Conservation (phyloP, 2,888 invertebrate genomes). For the Ormyrus thymus region DNA sequence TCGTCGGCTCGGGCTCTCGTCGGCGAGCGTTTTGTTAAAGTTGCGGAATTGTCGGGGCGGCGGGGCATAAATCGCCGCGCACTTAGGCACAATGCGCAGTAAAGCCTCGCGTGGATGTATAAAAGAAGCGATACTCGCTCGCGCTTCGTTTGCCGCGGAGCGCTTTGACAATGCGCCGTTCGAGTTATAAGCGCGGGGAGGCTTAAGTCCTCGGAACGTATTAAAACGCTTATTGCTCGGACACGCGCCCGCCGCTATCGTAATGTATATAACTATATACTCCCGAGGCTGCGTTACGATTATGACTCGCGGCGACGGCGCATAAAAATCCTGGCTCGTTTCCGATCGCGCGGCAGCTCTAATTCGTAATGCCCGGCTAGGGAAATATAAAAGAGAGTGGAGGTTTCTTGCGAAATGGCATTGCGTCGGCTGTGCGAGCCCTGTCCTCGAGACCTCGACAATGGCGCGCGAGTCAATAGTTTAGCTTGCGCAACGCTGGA, state of each 20-base stretch:
- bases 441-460: no score
- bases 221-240: constrained; percentile 59
- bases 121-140: not conserved
- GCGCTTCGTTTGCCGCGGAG: constrained; percentile 27
- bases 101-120: not conserved
- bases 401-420: no score
- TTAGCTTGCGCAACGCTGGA: no score
- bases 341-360: constrained; percentile 31
- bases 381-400: not conserved
- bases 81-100: constrained; percentile 21
- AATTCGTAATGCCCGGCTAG: no score
- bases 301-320: constrained; percentile 34
- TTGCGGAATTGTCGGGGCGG: constrained; percentile 22
- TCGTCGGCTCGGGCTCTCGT: not conserved
- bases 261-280: not conserved
- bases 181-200: constrained; percentile 21
- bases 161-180: constrained; percentile 30
- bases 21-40: constrained; percentile 16
- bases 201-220: constrained; percentile 8
- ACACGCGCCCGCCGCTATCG: constrained; percentile 65
- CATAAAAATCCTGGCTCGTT: constrained; percentile 47
- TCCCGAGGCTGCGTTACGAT: constrained; percentile 65
- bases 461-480: no score
- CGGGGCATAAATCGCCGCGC: constrained; percentile 39
- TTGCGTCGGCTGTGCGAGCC: no score